Evolutionary conservation across 1,140 invertebrate species (phyloP).

Genomic region (Thereuonema tuberculata): DNA sequence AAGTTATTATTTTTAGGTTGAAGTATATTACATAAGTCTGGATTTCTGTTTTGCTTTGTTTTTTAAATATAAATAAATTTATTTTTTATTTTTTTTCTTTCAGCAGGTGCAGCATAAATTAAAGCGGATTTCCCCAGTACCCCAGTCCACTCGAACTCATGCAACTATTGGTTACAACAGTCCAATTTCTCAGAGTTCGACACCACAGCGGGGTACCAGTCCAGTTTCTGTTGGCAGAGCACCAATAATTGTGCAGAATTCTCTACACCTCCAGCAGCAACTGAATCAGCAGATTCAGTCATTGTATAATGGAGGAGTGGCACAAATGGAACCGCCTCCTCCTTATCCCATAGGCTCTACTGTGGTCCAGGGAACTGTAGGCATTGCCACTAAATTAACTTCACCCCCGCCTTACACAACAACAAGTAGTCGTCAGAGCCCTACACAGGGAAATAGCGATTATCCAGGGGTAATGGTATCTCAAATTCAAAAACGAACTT

Average conservation of each 20-base stretch:
- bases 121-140: conserved; percentile 66
- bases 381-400: conserved; percentile 25
- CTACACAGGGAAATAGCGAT: conserved; percentile 49
- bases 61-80: not conserved
- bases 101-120: conserved; percentile 60
- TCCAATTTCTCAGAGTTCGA: conserved; percentile 21
- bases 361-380: conserved; percentile 8
- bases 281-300: conserved; percentile 72
- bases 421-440: conserved; percentile 62
- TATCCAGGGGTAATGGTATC: not conserved
- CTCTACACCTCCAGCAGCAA: conserved; percentile 67
- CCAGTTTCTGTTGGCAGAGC: conserved; percentile 45
- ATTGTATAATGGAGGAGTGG: conserved; percentile 38
- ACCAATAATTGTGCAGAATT: conserved; percentile 32
- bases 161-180: conserved; percentile 21
- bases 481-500: conserved; percentile 1
- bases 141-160: conserved; percentile 28
- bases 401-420: conserved; percentile 56
- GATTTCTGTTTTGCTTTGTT: not conserved
- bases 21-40: too few species aligned
- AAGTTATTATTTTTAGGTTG: too few species aligned
- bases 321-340: conserved; percentile 53
- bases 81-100: not conserved
- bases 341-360: conserved; percentile 51
- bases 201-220: conserved; percentile 49